Evolutionary conservation across 2,888 invertebrate genomes (phyloP).

Genomic region (Sphaerophoria taeniata): DNA sequence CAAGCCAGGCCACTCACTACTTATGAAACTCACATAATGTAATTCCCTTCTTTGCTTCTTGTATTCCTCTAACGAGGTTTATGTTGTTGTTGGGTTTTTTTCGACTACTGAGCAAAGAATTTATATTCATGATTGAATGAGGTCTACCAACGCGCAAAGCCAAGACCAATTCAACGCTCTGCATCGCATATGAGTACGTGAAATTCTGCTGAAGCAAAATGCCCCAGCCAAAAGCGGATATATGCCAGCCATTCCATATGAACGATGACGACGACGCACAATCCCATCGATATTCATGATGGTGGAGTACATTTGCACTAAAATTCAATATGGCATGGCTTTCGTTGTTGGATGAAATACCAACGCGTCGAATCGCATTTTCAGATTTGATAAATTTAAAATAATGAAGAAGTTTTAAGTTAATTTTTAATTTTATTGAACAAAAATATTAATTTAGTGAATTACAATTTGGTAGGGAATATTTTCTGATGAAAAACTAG

Average conservation of each 20-base stretch:
- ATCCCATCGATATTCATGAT: constrained; percentile 19
- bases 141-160: constrained; percentile 31
- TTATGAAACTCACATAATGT: constrained; percentile 13
- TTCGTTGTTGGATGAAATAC: constrained; percentile 4
- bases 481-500: background rate
- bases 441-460: background rate
- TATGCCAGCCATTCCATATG: constrained; percentile 53
- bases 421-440: background rate
- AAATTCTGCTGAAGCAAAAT: constrained; percentile 54
- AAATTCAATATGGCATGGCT: constrained; percentile 14
- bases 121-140: constrained; percentile 22
- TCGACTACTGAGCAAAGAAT: background rate
- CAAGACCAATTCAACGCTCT: background rate
- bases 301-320: constrained; percentile 47
- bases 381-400: background rate
- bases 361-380: constrained; percentile 51
- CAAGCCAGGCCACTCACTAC: constrained; percentile 10
- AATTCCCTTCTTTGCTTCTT: constrained; percentile 11
- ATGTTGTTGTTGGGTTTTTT: background rate
- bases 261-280: background rate
- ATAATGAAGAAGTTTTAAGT: background rate
- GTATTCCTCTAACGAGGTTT: background rate
- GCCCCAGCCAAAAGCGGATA: constrained; percentile 62
- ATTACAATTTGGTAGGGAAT: background rate
- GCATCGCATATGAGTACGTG: constrained; percentile 62